These are phyloP conservation scores for Neodontobutis hainanensis DNA, from an alignment of 2,113 vertebrate genomes.

Conservation along the genomic window DNA sequence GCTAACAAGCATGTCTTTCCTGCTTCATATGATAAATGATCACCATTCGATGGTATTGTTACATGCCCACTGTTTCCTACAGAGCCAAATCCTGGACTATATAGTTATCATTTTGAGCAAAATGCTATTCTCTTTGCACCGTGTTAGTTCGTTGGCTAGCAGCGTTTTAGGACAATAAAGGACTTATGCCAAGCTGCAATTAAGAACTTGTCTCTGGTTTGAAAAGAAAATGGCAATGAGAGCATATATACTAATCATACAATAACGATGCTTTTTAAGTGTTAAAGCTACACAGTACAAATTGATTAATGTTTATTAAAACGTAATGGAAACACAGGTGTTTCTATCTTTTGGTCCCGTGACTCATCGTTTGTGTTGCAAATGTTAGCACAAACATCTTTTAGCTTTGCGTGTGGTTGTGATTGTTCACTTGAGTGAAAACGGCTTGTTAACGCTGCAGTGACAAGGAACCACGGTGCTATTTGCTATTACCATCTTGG, in stretches of 20 bases:
- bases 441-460: neutral
- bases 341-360: conserved; percentile 41
- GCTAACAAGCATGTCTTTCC: conserved; percentile 62
- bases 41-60: conserved; percentile 1
- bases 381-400: conserved; percentile 4
- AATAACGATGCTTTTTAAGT: neutral
- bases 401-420: neutral
- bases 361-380: conserved; percentile 34
- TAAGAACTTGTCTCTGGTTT: conserved; percentile 27
- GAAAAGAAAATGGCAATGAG: conserved; percentile 11
- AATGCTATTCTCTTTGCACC: neutral
- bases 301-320: conserved; percentile 6
- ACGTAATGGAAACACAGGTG: conserved; percentile 55
- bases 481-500: conserved; percentile 15
- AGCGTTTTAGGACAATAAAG: conserved; percentile 33
- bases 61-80: neutral
- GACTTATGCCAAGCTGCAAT: conserved; percentile 38
- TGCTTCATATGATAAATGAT: conserved; percentile 36
- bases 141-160: conserved; percentile 40
- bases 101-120: conserved; percentile 7
- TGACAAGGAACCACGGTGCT: conserved; percentile 12
- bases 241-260: neutral
- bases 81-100: conserved; percentile 3
- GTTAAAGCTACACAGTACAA: neutral
- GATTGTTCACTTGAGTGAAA: neutral